Conservation (phyloP, 2,113 vertebrate genomes). For the Calidris pugnax region DNA sequence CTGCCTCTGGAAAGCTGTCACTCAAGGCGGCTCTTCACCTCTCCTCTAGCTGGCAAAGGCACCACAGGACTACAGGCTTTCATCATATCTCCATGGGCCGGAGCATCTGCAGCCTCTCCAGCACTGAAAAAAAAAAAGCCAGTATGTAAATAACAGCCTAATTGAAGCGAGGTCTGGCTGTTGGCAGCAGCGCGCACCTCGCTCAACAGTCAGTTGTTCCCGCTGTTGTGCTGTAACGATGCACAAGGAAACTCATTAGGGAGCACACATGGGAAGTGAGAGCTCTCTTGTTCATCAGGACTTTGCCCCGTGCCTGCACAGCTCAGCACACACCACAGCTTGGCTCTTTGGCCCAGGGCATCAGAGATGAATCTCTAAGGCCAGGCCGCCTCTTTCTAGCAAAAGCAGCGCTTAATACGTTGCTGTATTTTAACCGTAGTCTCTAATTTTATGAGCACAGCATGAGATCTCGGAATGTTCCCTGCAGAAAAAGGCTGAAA, state of each 20-base stretch:
- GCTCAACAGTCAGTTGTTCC: background rate
- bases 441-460: background rate
- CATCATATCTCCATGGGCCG: accelerated
- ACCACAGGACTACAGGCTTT: background rate
- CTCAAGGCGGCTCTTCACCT: background rate
- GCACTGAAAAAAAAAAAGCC: background rate
- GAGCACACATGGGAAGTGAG: background rate
- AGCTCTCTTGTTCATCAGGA: background rate
- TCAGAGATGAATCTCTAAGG: background rate
- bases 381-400: background rate
- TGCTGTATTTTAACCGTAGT: background rate
- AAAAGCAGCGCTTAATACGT: background rate
- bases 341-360: background rate
- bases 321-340: accelerated
- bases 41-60: background rate
- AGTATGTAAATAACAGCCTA: background rate
- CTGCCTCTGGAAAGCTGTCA: background rate
- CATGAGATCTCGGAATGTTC: accelerated
- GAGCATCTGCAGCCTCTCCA: background rate
- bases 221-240: accelerated
- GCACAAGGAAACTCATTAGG: background rate
- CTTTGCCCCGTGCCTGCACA: background rate
- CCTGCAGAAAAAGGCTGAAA: background rate
- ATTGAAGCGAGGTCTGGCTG: background rate
- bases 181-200: background rate